Percentiles rank a stretch among this genome's conserved stretches.
These are phyloP conservation scores for Empis stercorea DNA, from an alignment of 2,888 invertebrate species.

Conservation along the genomic window DNA sequence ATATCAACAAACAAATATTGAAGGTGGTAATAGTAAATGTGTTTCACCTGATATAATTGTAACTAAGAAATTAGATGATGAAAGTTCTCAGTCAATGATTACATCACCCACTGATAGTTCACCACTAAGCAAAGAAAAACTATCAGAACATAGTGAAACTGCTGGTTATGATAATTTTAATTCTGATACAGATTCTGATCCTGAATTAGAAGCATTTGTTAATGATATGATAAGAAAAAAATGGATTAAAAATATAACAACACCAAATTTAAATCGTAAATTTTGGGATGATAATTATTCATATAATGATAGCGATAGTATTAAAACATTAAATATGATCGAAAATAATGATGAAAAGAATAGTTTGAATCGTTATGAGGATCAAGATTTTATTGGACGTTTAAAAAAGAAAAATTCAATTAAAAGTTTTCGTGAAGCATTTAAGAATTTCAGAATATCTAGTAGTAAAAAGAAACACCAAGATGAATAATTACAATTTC, in stretches of 20 bases:
- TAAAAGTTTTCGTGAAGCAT: not conserved
- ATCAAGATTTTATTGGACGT: not conserved
- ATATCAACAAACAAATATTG: conserved; percentile 23
- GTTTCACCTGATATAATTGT: conserved; percentile 27
- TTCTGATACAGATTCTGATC: conserved; percentile 20
- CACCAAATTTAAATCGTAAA: conserved; percentile 2
- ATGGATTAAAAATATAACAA: conserved; percentile 17
- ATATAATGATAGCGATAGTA: not conserved
- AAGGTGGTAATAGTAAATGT: conserved; percentile 27
- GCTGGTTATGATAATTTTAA: conserved; percentile 8
- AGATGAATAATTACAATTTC: too few species aligned
- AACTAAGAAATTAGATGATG: conserved; percentile 22
- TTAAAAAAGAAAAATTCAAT: conserved; percentile 1
- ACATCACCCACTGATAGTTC: conserved; percentile 6
- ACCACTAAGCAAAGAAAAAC: conserved; percentile 14
- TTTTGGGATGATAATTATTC: conserved; percentile 1
- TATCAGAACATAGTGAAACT: conserved; percentile 1
- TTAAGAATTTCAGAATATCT: not conserved
- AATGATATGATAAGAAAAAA: conserved; percentile 21
- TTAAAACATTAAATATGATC: not conserved
- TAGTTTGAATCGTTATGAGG: not conserved
- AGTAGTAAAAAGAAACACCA: too few species aligned
- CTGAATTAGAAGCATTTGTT: conserved; percentile 18
- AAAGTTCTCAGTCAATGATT: conserved; percentile 2
- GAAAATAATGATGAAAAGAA: not conserved